These are phyloP conservation scores for Morpho deidamia DNA, from an alignment of 2,888 invertebrate species.

Conservation along the genomic window DNA sequence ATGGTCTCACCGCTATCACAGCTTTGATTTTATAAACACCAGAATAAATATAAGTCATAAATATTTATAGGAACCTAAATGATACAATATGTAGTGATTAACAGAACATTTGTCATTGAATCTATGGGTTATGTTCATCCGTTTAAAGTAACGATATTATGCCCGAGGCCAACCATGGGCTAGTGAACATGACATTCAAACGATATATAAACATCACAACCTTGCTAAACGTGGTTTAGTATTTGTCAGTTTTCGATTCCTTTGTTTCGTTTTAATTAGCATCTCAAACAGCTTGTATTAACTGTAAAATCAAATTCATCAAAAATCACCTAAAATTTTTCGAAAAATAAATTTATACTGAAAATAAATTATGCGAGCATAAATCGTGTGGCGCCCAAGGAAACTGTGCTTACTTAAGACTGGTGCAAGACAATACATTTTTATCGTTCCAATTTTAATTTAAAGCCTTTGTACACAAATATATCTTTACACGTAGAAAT, in stretches of 20 bases:
- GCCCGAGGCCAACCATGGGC: constrained; percentile 32
- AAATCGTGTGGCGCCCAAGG: background rate
- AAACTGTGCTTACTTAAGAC: background rate
- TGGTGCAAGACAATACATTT: too few relatives aligned
- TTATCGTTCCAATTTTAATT: too few relatives aligned
- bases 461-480: too few relatives aligned
- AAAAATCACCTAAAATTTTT: constrained; percentile 1
- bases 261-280: constrained; percentile 33
- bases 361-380: background rate
- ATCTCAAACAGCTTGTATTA: constrained; percentile 6
- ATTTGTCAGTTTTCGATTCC: constrained; percentile 28
- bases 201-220: constrained; percentile 24
- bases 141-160: constrained; percentile 9
- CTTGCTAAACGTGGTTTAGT: constrained; percentile 26
- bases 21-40: too few relatives aligned
- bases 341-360: constrained; percentile 5
- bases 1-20: too few relatives aligned
- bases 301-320: constrained; percentile 1
- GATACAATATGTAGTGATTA: background rate
- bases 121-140: constrained; percentile 2
- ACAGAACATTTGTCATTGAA: background rate
- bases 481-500: background rate
- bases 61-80: too few relatives aligned
- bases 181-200: constrained; percentile 37
- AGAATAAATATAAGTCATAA: too few relatives aligned